A percentile compares a stretch with the other conserved stretches of the same genome.
Conservation (phyloP, 2,797 vertebrate genomes). For the Acomys russatus region DNA sequence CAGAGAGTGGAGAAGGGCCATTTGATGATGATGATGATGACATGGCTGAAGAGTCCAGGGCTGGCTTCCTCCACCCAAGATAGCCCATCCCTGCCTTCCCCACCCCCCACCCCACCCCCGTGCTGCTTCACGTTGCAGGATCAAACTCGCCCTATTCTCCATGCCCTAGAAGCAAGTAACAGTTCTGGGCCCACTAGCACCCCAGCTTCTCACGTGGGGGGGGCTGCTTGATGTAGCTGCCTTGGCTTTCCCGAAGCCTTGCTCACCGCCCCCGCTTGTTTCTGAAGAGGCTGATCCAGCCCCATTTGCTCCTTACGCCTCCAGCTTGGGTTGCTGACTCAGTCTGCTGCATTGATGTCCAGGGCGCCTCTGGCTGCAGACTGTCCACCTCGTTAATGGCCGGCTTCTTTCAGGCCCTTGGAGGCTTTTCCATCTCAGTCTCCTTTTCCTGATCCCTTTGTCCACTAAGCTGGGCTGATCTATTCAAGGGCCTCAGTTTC, state of each 20-base stretch:
- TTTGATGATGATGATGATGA: not conserved
- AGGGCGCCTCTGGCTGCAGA: not conserved
- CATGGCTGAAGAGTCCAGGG: not conserved
- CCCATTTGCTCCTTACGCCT: not conserved
- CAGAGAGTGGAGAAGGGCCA: not conserved
- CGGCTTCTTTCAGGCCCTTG: not conserved
- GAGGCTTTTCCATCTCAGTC: not conserved
- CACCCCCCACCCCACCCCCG: fast-evolving
- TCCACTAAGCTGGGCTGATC: not conserved
- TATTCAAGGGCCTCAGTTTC: not conserved
- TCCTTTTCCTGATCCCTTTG: not conserved
- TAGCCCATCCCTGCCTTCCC: too few relatives aligned
- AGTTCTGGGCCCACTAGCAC: not conserved
- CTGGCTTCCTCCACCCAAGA: not conserved
- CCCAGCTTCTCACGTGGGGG: not conserved
- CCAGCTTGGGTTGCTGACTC: constrained; percentile 68
- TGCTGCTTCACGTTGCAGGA: not conserved
- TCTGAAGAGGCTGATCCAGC: constrained; percentile 58
- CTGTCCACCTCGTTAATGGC: not conserved
- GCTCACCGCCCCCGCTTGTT: not conserved
- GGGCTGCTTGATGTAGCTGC: not conserved
- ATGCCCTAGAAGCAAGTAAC: constrained; percentile 38
- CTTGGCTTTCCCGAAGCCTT: not conserved
- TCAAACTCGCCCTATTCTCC: constrained; percentile 63
- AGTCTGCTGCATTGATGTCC: constrained; percentile 13